Conservation (phyloP, 2,797 vertebrate species). For the Rhabdophis nuchalis region DNA sequence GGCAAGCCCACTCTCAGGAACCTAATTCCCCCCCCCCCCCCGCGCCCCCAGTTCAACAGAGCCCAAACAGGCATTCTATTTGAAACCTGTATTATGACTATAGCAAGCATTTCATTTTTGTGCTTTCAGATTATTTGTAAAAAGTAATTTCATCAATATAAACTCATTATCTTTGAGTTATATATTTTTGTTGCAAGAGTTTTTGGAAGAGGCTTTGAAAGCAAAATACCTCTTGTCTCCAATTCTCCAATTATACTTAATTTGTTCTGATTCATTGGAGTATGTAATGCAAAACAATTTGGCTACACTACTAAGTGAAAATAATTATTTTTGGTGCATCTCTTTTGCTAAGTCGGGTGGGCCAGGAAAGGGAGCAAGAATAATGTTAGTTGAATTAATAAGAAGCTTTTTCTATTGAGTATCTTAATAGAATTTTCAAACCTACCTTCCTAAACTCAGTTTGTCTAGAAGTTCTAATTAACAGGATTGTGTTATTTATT, state of each 20-base stretch:
- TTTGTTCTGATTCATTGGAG: constrained; percentile 6
- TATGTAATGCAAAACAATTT: not conserved
- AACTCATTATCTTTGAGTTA: not conserved
- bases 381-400: not conserved
- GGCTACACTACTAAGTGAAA: not conserved
- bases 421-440: not conserved
- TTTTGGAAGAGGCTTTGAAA: not conserved
- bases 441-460: not conserved
- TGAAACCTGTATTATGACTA: not conserved
- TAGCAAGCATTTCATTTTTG: not conserved
- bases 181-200: not conserved
- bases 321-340: not conserved
- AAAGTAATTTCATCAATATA: not conserved
- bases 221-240: not conserved
- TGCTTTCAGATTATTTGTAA: not conserved
- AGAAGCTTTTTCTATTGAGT: not conserved
- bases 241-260: not conserved
- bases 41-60: not conserved
- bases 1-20: not conserved
- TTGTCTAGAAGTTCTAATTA: not conserved
- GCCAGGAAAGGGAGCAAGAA: not conserved
- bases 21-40: not conserved
- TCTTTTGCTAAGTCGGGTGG: not conserved
- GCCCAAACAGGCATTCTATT: not conserved
- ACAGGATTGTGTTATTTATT: not conserved